Evolutionary conservation across 2,797 vertebrate species (phyloP).

Genomic region (Scyliorhinus canicula): DNA sequence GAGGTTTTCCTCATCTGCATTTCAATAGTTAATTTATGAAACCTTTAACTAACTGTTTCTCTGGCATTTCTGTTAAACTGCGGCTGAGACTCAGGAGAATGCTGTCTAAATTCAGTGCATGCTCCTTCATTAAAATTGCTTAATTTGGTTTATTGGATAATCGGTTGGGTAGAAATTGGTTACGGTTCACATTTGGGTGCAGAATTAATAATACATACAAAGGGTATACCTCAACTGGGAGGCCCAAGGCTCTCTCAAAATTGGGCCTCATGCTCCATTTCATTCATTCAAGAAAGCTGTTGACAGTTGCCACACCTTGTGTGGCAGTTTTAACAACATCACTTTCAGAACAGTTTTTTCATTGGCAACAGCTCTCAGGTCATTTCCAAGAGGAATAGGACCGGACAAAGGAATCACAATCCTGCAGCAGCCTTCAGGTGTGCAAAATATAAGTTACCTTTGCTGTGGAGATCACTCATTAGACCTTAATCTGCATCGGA

Average conservation of each 20-base stretch:
- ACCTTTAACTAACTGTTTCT: neutral
- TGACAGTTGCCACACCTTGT: neutral
- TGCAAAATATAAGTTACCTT: neutral
- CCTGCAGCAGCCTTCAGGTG: neutral
- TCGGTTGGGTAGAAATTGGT: neutral
- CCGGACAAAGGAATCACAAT: neutral
- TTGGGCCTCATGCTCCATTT: neutral
- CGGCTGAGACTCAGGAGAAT: neutral
- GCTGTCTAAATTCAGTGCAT: neutral
- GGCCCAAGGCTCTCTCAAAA: neutral
- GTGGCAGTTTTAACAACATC: neutral
- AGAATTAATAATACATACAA: neutral
- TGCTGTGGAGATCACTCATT: neutral
- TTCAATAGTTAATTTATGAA: neutral
- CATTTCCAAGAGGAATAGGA: neutral
- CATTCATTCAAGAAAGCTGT: neutral
- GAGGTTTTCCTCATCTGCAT: neutral
- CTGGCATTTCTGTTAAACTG: neutral
- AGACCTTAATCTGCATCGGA: neutral
- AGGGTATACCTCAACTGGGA: too few species aligned
- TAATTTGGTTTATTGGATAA: neutral
- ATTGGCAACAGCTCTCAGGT: neutral
- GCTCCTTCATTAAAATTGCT: neutral
- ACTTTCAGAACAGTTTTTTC: neutral
- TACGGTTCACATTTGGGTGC: neutral